Percentiles rank a stretch among this genome's conserved stretches.
phyloP scores from a whole-genome alignment of 2,797 vertebrate genomes.

The Mus minutoides region DNA sequence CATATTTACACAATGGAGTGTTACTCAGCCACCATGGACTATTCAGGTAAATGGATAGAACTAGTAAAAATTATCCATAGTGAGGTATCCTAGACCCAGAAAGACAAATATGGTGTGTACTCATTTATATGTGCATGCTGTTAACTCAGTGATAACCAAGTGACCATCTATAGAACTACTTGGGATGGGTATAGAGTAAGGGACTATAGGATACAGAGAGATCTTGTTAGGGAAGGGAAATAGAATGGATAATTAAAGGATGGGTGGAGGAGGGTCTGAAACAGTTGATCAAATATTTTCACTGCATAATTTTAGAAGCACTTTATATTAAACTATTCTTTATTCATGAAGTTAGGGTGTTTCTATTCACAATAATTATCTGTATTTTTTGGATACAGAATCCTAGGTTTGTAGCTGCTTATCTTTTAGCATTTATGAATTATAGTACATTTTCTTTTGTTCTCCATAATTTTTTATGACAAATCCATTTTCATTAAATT shows the following conservation, averaged over 20 bases:
- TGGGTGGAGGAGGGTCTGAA: background rate
- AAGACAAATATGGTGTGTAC: background rate
- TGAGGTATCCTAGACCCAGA: background rate
- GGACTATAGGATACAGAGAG: background rate
- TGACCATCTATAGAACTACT: background rate
- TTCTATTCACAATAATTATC: background rate
- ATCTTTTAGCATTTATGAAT: background rate
- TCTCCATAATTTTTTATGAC: background rate
- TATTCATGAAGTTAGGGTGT: background rate
- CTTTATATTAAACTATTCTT: background rate
- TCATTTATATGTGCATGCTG: background rate
- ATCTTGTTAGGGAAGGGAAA: background rate
- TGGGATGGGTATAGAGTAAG: background rate
- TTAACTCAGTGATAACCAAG: background rate
- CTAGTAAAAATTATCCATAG: background rate
- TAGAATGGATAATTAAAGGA: background rate
- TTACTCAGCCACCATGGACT: too few relatives aligned
- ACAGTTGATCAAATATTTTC: background rate
- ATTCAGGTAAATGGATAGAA: background rate
- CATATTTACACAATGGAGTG: background rate
- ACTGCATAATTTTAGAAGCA: background rate
- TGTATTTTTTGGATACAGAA: background rate
- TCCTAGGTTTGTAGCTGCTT: background rate
- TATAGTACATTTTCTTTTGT: background rate
- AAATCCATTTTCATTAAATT: background rate